A percentile compares a stretch with the other conserved stretches of the same genome.
These are phyloP conservation scores for Ditylenchus weischeri DNA, from an alignment of 2,888 invertebrate genomes.

Conservation along the genomic window DNA sequence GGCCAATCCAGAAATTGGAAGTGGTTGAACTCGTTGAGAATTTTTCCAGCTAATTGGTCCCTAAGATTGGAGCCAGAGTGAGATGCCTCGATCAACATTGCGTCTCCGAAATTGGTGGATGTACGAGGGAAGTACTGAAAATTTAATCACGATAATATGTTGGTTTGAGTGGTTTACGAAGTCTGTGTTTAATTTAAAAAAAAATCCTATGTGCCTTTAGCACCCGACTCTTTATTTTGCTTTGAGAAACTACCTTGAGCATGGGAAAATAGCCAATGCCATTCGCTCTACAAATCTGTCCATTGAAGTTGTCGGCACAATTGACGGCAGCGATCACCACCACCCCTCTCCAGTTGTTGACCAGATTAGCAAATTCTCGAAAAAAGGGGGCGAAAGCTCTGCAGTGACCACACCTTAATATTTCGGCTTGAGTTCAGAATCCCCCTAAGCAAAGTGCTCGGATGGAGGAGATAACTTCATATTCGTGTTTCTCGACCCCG, in stretches of 20 bases:
- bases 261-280: slow-evolving; percentile 54
- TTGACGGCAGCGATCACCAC: slow-evolving; percentile 35
- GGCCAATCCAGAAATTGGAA: slow-evolving; percentile 56
- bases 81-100: slow-evolving; percentile 41
- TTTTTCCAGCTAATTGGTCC: slow-evolving; percentile 37
- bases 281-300: slow-evolving; percentile 50
- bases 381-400: slow-evolving; percentile 80
- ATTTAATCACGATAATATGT: neutral
- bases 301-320: slow-evolving; percentile 51
- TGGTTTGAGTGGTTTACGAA: neutral
- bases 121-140: slow-evolving; percentile 55
- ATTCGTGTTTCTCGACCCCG: too few relatives aligned
- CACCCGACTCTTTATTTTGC: too few relatives aligned
- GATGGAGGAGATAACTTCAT: too few relatives aligned
- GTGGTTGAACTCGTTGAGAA: slow-evolving; percentile 40
- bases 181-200: neutral
- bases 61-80: slow-evolving; percentile 43
- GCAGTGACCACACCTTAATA: slow-evolving; percentile 78
- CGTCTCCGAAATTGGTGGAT: slow-evolving; percentile 42
- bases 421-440: too few relatives aligned
- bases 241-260: slow-evolving; percentile 44
- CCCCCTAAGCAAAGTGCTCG: too few relatives aligned
- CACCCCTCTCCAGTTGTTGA: slow-evolving; percentile 39
- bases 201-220: too few relatives aligned
- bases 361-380: slow-evolving; percentile 71